Base-by-base conservation (phyloP, 2,113 vertebrate species). In the Columbina picui region DNA sequence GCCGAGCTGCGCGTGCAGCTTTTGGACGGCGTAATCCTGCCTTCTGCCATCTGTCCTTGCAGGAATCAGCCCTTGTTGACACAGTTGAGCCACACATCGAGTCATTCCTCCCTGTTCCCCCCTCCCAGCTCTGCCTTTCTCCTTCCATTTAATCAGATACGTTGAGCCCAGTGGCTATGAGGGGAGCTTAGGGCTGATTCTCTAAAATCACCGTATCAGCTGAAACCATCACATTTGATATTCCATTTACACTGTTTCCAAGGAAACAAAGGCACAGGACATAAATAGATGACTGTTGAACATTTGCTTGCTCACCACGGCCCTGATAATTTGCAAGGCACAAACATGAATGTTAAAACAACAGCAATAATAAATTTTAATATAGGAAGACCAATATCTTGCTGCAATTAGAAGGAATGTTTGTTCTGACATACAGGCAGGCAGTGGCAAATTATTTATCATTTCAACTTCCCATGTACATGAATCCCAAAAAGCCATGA, bases 221-320 rank as follows among this genome's bases (percentile, higher is more conserved):
- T 80, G 92, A 96, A 96, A 76, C 94, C 86, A 94, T 94, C 96
- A 63, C 92, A 91, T 95, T 91, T 95, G 94, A 84, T 95, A 95
- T 96, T 94, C 97, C 95, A 97, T 94, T 93, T 96, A 96, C 96
- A 84, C 76, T 84, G 96, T 97, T 97, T 96, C 97, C 97, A 95
- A 96, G 97, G 97, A 96, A 97, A 97, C 97, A 95, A 96, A 94
- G 76, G 91, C 75, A 59, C 61, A 56, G 91, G 92, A 89, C 92
- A 70, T 93, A 96, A 97, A 96, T 95, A 94, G 82, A 93, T 92
- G 90, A 75, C 90, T 93, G 93, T 96, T 96, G 87, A 91, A 90
- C 85, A 65, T 92, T 96, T 96, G 96, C 83, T 96, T 61, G 6
- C 83, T 83, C 89, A 75, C 84, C 69, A 7, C 49, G 38, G 67